Base-by-base conservation (phyloP, 2,113 vertebrate genomes). In the Sminthopsis crassicaudata region DNA sequence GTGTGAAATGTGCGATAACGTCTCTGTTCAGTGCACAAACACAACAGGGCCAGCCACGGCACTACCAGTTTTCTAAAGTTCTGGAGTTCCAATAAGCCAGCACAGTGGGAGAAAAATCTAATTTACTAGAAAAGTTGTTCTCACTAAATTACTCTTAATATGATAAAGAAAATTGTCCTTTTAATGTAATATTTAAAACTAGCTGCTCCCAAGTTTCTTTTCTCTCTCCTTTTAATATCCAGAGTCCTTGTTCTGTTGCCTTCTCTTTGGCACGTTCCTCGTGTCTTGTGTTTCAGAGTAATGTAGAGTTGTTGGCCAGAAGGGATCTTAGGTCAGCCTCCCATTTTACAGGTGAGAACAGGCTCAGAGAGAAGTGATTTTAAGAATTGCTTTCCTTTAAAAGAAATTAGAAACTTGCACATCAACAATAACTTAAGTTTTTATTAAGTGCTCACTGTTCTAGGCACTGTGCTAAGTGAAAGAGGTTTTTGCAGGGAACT, bases 1-100 rank as follows among this genome's bases (percentile, higher is more conserved):
- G 8, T 92, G 46, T 84, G 51, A 50, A 92, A 91, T 7, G n/a
- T 92, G 46, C 88, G 96, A 96, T 98, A 97, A 97, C 57, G 25
- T 92, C 8, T 22, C 0, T 60, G 55, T 96, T 84, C 95, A 97
- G 23, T 97, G 51, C 89, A 90, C 10, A 91, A 67, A 90, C 93
- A 92, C 57, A 97, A 23, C 92, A 92, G 10, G 50, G n/a, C 24
- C 96, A 94, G 26, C 54, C 95, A 53, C 95, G 52, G 96, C 57
- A 90, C 42, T 95, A 91, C 10, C 53, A 91, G 60, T 93, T 96
- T 95, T 91, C 14, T 76, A 12, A 96, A 90, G 51, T 84, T 97
- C 52, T 95, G 60, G 14, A 11, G 23, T 92, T 96, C n/a, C 93
- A 90, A 53, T 94, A 92, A 93, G 22, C 30, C 89, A 89, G 55